Conservation (phyloP, 2,888 invertebrate species). For the Dendrolimus houi region DNA sequence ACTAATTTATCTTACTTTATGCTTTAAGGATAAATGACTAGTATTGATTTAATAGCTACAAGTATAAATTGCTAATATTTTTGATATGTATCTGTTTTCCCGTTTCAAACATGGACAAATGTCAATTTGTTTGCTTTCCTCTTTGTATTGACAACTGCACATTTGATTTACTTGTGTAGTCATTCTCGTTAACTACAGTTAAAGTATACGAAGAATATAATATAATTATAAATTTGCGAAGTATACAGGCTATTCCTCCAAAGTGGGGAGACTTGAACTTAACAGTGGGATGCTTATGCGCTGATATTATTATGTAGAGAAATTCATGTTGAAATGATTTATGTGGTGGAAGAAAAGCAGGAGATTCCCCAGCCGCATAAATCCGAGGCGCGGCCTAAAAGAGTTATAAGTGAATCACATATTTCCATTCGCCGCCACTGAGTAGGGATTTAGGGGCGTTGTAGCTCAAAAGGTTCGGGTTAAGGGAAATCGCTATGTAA, state of each 20-base stretch:
- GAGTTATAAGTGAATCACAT: constrained; percentile 53
- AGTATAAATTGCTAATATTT: not conserved
- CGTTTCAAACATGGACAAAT: not conserved
- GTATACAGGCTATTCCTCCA: not conserved
- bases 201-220: too few relatives aligned
- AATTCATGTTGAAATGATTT: constrained; percentile 56
- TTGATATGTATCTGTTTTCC: not conserved
- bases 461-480: not conserved
- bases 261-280: too few relatives aligned
- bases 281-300: too few relatives aligned
- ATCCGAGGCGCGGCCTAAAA: constrained; percentile 38
- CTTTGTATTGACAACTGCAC: not conserved
- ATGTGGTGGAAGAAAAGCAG: constrained; percentile 48
- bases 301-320: not conserved
- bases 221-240: not conserved
- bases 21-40: not conserved
- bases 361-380: constrained; percentile 47
- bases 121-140: not conserved
- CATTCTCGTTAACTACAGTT: too few relatives aligned
- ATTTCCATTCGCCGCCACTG: constrained; percentile 30
- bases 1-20: too few relatives aligned
- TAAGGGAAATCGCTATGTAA: not conserved
- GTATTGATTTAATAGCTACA: not conserved
- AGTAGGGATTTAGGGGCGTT: not conserved
- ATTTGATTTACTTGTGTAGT: not conserved